Base-by-base conservation (phyloP, 2,113 vertebrate species). In the Odocoileus hemionus region DNA sequence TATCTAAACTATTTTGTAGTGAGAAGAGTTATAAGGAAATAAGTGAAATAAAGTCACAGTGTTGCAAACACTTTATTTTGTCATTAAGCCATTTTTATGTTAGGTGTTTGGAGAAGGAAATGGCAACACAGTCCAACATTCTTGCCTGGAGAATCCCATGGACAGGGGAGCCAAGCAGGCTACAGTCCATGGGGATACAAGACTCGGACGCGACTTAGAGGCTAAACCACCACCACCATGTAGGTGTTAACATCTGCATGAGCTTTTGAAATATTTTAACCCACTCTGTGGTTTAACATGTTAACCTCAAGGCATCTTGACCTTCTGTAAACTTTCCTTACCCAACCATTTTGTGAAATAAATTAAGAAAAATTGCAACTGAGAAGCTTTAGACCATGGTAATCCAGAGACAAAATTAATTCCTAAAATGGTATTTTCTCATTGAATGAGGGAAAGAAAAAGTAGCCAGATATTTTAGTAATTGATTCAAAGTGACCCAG, bases 401-500 rank as follows among this genome's bases (percentile, higher is more conserved):
- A 92, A 95, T 11, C 83, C 39, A 57, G 82, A 93, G 33, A 95
- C 55, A 93, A 93, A 95, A 80, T 54, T 94, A 93, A 90, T 89
- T 93, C 14, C 10, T 95, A 57, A 47, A 60, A 64, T 47, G 12
- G 12, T 17, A 82, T 16, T 43, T 93, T 96, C 33, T 76, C 86
- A 97, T 97, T 92, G 74, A 70, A 25, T 70, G 33, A 95, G 47
- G 92, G 47, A 92, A 96, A 92, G 36, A 67, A 95, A 91, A 91
- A 52, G 7, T 58, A 83, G 64, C 17, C 80, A 52, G 80, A 74
- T 91, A 92, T 96, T 92, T 95, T 96, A 60, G 58, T 91, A 96
- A 97, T 95, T 97, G 97, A 97, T 97, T 98, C 95, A 43, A 93
- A 95, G 39, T 96, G 92, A 98, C 93, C 89, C 25, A 28, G 43